phyloP scores from a whole-genome alignment of 2,113 vertebrate species.

The Triplophysa dalaica region DNA sequence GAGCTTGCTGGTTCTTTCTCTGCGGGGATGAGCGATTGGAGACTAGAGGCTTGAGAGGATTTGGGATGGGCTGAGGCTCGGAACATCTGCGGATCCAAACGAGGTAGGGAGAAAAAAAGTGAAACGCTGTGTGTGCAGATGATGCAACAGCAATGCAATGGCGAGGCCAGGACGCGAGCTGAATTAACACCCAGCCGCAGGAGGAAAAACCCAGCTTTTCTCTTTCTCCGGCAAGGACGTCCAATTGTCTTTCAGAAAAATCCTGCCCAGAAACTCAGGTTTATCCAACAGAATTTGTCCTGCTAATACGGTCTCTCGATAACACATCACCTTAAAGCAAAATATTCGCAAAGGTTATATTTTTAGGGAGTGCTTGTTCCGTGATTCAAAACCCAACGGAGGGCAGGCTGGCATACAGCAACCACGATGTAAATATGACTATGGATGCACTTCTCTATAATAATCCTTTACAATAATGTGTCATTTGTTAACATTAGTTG shows the following conservation, averaged over 20 bases:
- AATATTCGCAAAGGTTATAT: constrained; percentile 20
- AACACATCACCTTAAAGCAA: neutral
- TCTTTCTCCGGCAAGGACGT: constrained; percentile 50
- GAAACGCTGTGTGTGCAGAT: constrained; percentile 57
- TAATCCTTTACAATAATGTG: too few relatives aligned
- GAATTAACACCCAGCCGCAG: constrained; percentile 59
- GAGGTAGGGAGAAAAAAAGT: constrained; percentile 49
- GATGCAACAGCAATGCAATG: constrained; percentile 63
- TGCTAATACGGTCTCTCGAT: constrained; percentile 19
- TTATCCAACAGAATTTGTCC: constrained; percentile 23
- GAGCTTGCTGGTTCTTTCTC: constrained; percentile 60
- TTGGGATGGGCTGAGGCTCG: constrained; percentile 36
- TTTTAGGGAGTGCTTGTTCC: constrained; percentile 23
- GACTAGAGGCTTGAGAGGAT: constrained; percentile 29
- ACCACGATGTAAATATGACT: neutral
- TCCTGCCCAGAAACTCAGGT: constrained; percentile 39
- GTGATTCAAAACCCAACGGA: neutral
- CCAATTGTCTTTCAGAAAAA: constrained; percentile 52
- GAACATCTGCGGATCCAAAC: constrained; percentile 49
- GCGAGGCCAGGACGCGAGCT: constrained; percentile 51
- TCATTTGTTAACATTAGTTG: too few relatives aligned
- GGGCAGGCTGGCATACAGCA: neutral
- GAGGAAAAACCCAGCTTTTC: constrained; percentile 40
- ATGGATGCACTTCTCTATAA: neutral
- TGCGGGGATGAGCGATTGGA: constrained; percentile 53